A percentile compares a stretch with the other conserved stretches of the same genome.
Conservation (phyloP, 2,888 invertebrate genomes). For the Pyrgus malvae region DNA sequence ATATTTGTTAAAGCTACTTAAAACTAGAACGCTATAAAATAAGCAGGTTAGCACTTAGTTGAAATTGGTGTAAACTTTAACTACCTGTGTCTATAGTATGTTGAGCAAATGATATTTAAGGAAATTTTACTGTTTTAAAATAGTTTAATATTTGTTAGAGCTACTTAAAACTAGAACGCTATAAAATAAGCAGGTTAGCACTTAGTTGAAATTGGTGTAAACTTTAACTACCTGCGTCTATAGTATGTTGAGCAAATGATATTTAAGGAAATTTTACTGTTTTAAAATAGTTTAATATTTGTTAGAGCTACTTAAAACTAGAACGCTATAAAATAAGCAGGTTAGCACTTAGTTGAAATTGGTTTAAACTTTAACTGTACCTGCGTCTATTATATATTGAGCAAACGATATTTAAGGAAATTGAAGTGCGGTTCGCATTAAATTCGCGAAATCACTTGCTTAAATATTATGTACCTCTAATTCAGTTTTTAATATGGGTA, state of each 20-base stretch:
- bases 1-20: slow-evolving; percentile 13
- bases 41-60: not conserved
- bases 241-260: too few relatives aligned
- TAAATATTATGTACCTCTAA: too few relatives aligned
- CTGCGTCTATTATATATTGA: too few relatives aligned
- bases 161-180: slow-evolving; percentile 20
- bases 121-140: slow-evolving; percentile 16
- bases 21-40: slow-evolving; percentile 25
- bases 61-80: slow-evolving; percentile 9
- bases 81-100: too few relatives aligned
- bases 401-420: too few relatives aligned
- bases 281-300: slow-evolving; percentile 19
- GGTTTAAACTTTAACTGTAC: slow-evolving; percentile 7
- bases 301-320: slow-evolving; percentile 12
- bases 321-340: slow-evolving; percentile 23
- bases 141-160: slow-evolving; percentile 13
- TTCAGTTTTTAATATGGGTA: too few relatives aligned
- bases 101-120: too few relatives aligned
- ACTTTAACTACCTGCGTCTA: too few relatives aligned
- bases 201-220: slow-evolving; percentile 4
- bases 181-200: slow-evolving; percentile 15
- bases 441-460: too few relatives aligned
- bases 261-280: too few relatives aligned
- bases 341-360: slow-evolving; percentile 3
- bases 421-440: too few relatives aligned